Base-by-base conservation (phyloP, 2,113 vertebrate genomes). In the Eulacestoma nigropectus region DNA sequence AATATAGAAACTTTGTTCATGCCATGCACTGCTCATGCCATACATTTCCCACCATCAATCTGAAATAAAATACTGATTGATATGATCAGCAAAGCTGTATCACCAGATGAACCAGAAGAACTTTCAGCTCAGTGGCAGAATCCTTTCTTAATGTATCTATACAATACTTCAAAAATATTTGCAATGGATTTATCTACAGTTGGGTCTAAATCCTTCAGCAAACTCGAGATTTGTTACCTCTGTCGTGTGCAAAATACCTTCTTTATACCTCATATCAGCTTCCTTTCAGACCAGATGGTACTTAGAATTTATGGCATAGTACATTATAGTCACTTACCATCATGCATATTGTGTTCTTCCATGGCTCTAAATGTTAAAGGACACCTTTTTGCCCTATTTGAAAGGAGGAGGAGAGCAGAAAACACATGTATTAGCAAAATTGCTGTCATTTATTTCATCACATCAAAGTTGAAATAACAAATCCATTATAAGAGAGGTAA, bases 401-500 rank as follows among this genome's bases (percentile, higher is more conserved):
- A 76, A 85, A 78, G 84, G 59, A 73, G 75, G 27, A 18, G 26
- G 37, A 68, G 85, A 90, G 83, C 67, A 91, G 77, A 94, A 95
- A 95, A 63, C 49, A 65, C 77, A 79, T 90, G 92, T 97, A 93
- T 97, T 96, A 95, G 88, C 84, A 85, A 94, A 97, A 96, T 74
- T 90, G 89, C 92, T 94, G 84, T 92, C 78, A 96, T 96, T 96
- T 95, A 85, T 95, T 97, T 91, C 73, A 90, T 87, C 69, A 73
- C 88, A 77, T 94, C 93, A 83, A 91, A 67, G 89, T n/a, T 84
- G 93, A 91, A 89, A 82, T 87, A 94, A 87, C 77, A 90, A 91
- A 87, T 95, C 92, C 87, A 65, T 86, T 94, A 84, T 16, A 63
- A 75, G 73, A 63, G 63, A n/a, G 59, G 89, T 90, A 78, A 84